These are phyloP conservation scores for Brevimyrus niger DNA, from an alignment of 2,113 vertebrate genomes.

Conservation along the genomic window DNA sequence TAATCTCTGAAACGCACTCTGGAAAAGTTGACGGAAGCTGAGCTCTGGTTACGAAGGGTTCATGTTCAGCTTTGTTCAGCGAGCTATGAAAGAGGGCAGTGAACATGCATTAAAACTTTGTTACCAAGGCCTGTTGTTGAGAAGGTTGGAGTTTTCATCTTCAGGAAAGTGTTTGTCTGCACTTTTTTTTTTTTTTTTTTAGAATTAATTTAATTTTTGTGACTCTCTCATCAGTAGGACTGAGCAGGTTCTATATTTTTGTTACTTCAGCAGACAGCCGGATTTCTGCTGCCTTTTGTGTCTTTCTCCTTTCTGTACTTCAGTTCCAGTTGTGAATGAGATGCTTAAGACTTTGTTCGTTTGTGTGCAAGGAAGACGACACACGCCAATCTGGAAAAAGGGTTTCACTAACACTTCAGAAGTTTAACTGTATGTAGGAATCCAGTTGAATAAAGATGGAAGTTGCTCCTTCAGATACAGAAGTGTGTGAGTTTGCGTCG, in stretches of 20 bases:
- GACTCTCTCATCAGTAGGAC: constrained; percentile 58
- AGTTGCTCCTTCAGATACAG: constrained; percentile 41
- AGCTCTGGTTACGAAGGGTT: constrained; percentile 66
- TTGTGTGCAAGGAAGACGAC: constrained; percentile 26
- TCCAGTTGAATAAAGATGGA: constrained; percentile 57
- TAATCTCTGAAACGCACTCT: neutral
- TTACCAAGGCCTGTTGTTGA: constrained; percentile 59
- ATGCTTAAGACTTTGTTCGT: constrained; percentile 54
- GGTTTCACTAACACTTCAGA: constrained; percentile 42
- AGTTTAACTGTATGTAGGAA: constrained; percentile 46
- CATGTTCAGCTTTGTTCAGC: constrained; percentile 76
- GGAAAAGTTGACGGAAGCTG: constrained; percentile 24
- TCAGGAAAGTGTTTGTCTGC: constrained; percentile 71
- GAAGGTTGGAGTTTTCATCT: constrained; percentile 67
- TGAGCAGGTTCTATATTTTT: constrained; percentile 63
- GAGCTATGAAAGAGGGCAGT: constrained; percentile 76
- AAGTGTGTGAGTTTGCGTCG: neutral
- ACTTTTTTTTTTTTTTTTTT: constrained; percentile 46
- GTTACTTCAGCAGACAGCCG: constrained; percentile 60
- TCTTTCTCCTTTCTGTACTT: constrained; percentile 72
- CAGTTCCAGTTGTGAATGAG: constrained; percentile 77
- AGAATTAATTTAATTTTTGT: constrained; percentile 42
- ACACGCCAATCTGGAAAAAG: constrained; percentile 23
- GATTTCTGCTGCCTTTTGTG: constrained; percentile 39
- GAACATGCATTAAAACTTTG: constrained; percentile 73